Base-by-base conservation (phyloP, 2,797 vertebrate genomes). In the Amblyopsis hoosieri region DNA sequence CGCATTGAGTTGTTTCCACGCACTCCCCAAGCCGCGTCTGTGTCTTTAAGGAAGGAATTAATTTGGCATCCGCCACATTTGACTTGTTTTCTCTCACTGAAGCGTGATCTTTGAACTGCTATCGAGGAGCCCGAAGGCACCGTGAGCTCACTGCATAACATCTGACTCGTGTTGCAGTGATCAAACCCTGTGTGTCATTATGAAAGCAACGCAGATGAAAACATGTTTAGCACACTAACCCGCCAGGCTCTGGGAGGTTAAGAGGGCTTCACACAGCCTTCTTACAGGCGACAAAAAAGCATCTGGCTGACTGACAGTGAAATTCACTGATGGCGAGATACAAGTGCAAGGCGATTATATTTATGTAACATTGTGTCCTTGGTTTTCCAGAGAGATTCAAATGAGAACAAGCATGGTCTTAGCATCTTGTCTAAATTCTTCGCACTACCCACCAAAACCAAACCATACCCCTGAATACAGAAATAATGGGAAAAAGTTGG, bases 81-180 rank as follows among this genome's bases (percentile, higher is more conserved):
- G 7, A 81, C 85, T 86, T 89, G 89, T 91, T 91, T 91, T 89
- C 85, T 85, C 88, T 74, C 87, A 87, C 85, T 71, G 74, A 87
- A 76, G 81, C 66, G 63, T 88, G 90, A 92, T 91, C 89, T 91
- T 87, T 92, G 88, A 93, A 91, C 90, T 76, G 72, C 71, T 71
- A 3, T 79, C 53, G 66, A 87, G 85, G 82, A 91, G 88, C 91
- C 92, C 91, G 77, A 75, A 89, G 92, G 91, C 91, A 47, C 79
- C 61, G 67, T 89, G 87, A 92, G 89, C 88, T 91, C 88, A 87
- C 87, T 74, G 75, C 77, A 56, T 72, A 85, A 86, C 82, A 89
- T 90, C 90, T 90, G 91, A 90, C 85, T 90, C 71, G 79, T 82
- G 88, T 90, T 92, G 72, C 81, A 72, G 81, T 84, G 81, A 91